Evolutionary conservation across 2,888 invertebrate species (phyloP).

Genomic region (Elegia similella): DNA sequence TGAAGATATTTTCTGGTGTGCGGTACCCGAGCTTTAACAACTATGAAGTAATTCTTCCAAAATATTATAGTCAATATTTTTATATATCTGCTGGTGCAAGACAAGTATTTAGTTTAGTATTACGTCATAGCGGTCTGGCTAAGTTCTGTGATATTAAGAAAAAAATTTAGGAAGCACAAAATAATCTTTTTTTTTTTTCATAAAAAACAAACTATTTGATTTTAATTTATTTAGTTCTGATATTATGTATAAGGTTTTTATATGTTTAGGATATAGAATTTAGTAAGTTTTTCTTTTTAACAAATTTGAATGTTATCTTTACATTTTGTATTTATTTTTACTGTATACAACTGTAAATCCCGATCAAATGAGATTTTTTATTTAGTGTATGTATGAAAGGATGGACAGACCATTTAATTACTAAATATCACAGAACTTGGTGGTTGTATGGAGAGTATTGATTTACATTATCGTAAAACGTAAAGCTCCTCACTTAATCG

Average conservation of each 20-base stretch:
- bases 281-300: not conserved
- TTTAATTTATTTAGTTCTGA: too few relatives aligned
- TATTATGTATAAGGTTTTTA: not conserved
- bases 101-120: conserved; percentile 59
- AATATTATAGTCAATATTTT: conserved; percentile 56
- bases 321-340: too few relatives aligned
- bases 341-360: too few relatives aligned
- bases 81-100: conserved; percentile 64
- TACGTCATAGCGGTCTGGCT: conserved; percentile 23
- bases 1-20: not conserved
- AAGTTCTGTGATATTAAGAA: conserved; percentile 8
- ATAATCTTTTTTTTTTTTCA: not conserved
- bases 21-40: conserved; percentile 23
- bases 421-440: conserved; percentile 7
- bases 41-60: conserved; percentile 46
- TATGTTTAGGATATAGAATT: not conserved
- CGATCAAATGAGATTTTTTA: not conserved
- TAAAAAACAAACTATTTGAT: too few relatives aligned
- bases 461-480: conserved; percentile 29
- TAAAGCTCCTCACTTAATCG: conserved; percentile 29
- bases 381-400: not conserved
- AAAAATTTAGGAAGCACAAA: not conserved
- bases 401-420: not conserved
- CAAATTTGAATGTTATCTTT: not conserved
- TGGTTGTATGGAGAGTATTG: conserved; percentile 21